phyloP scores from a whole-genome alignment of 2,113 vertebrate species.

The Cairina moschata region DNA sequence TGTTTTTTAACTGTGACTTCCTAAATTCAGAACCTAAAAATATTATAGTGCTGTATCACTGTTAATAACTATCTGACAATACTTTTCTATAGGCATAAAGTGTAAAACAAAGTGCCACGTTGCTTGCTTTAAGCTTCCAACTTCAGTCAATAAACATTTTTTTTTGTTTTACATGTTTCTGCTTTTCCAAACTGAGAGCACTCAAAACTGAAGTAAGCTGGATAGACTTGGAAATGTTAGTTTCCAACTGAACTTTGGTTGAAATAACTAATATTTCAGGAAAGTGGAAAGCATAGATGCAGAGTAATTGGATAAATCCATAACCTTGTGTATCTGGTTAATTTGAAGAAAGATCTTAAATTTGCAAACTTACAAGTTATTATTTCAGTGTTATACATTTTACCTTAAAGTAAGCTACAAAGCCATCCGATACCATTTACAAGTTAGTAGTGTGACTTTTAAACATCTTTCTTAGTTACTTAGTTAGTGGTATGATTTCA shows the following conservation, averaged over 20 bases:
- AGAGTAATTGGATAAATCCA: neutral
- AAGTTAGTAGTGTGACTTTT: neutral
- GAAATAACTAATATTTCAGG: neutral
- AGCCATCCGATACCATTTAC: neutral
- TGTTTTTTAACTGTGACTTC: neutral
- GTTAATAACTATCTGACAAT: neutral
- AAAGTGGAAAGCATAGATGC: neutral
- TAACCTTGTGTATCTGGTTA: neutral
- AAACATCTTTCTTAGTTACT: neutral
- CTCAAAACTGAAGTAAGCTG: neutral
- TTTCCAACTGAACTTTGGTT: neutral
- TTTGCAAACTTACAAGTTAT: neutral
- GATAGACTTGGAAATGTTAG: neutral
- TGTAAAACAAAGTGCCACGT: neutral
- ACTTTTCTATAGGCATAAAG: neutral
- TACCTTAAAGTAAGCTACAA: neutral
- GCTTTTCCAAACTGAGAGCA: neutral
- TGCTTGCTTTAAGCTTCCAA: neutral
- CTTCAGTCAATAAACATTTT: too few relatives aligned
- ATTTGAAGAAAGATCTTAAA: neutral
- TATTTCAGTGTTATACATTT: neutral
- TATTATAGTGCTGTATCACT: neutral
- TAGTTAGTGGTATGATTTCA: neutral
- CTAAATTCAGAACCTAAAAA: neutral
- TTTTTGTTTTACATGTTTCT: neutral